Base-by-base conservation (phyloP, 2,113 vertebrate genomes). In the Beaufortia kweichowensis region DNA sequence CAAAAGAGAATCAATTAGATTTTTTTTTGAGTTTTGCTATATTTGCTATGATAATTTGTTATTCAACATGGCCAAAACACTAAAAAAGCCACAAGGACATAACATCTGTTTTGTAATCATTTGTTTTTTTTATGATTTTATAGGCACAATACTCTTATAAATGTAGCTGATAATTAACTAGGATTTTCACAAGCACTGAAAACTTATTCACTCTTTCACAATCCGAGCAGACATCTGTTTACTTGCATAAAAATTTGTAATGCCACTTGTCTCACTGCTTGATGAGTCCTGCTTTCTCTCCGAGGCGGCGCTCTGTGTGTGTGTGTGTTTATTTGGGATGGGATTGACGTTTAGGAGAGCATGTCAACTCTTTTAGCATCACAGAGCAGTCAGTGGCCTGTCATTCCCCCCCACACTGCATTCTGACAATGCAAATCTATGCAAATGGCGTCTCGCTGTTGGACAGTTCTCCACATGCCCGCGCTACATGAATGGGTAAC, bases 361-460 rank as follows among this genome's bases (percentile, higher is more conserved):
- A 85, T 83, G 87, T 90, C 89, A 87, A 82, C 87, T 89, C 87
- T 87, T 83, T 75, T 59, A 79, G 81, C 84, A 74, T 83, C 79
- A 67, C 43, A 83, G 85, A 81, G 11, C 85, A 81, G 81, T 87
- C 83, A 79, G 66, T 63, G 71, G 80, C 85, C 85, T 89, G 86
- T 89, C 89, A 86, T 88, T 85, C 88, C 84, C 85, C 86, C 87
- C 82, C 82, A 81, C 86, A 86, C 86, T 88, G 84, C 86, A 63
- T 76, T 83, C 87, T 87, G 85, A 88, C 86, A 85, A 91, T 87
- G 89, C 88, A 91, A 90, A 90, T 89, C 83, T 84, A 90, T 87
- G 86, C 85, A 89, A 90, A 90, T 79, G 31, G 79, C 81, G 80
- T 84, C 84, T 85, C 90, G 81, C 77, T 86, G 76, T 76, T 61